Base-by-base conservation (phyloP, 2,888 invertebrate genomes). In the Tetrapedia diversipes region DNA sequence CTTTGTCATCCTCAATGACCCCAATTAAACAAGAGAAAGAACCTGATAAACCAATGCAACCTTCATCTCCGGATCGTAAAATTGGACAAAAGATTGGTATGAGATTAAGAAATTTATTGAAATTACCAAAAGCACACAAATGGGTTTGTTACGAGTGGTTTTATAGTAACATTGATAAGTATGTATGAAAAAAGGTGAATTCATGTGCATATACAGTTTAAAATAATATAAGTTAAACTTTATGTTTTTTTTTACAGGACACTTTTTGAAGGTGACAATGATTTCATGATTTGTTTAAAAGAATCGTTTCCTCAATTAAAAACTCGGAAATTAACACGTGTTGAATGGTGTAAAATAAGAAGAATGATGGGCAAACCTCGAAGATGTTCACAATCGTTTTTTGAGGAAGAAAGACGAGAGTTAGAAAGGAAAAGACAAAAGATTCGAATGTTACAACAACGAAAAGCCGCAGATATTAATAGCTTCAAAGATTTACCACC, bases 101-200 rank as follows among this genome's bases (percentile, higher is more conserved):
- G 93, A 93, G 98, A 81, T 92, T 98, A 73, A 93, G 98, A 81
- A 99, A 99, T 93, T 94, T 99, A 37, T 93, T 99, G 4, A 99
- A 99, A 92, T 92, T 99, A 80, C 99, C 99, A 0, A 99, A 99
- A 93, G 99, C 99, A 4, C 98, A 99, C 91, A 98, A 98, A 92
- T 99, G 99, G 98, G 99, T 99, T 10, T 99, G 98, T 92, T 99
- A 98, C 92, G 99, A 99, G 92, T 99, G 98, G 96, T 99, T 99
- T 92, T 99, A 99, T 92, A 99, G 99, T 85, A 99, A 98, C 89
- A 96, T 99, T 86, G 99, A 99, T 90, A 93, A 94, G 94, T 95
- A 92, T 91, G 93, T 92, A 63, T 49, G 45, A 71, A 60, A 54
- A 24, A 14, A 57, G 60, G 43, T 60, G 57, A 59, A 54, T 65